Percentiles rank a stretch among this genome's conserved stretches.
These are phyloP conservation scores for Gracilinanus agilis DNA, from an alignment of 2,113 vertebrate genomes.

Conservation along the genomic window DNA sequence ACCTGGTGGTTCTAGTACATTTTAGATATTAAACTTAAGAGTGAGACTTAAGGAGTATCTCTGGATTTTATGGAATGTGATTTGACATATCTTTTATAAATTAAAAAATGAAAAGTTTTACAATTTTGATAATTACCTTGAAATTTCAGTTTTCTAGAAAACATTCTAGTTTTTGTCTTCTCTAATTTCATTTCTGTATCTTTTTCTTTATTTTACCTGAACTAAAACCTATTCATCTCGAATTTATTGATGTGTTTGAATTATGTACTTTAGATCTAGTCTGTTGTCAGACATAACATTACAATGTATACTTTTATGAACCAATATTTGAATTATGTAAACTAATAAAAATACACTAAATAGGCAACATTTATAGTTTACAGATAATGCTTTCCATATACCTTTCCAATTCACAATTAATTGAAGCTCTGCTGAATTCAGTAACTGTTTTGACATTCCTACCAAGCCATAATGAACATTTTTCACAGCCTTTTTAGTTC, in stretches of 20 bases:
- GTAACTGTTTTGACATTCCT: neutral
- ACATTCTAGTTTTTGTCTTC: neutral
- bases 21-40: neutral
- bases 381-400: neutral
- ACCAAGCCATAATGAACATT: slow-evolving; percentile 4
- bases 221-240: neutral
- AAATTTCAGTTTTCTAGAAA: neutral
- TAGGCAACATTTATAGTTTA: neutral
- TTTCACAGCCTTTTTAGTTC: neutral
- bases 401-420: slow-evolving; percentile 21
- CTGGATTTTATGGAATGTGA: neutral
- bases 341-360: neutral
- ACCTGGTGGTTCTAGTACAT: slow-evolving; percentile 77
- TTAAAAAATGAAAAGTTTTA: neutral
- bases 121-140: neutral
- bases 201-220: neutral
- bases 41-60: neutral
- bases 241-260: neutral
- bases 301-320: neutral
- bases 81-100: neutral
- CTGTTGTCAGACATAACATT: neutral
- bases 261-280: neutral
- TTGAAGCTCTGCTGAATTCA: neutral
- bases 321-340: neutral
- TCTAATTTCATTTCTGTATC: neutral